Conservation (phyloP, 2,888 invertebrate genomes). For the Nomada flava region DNA sequence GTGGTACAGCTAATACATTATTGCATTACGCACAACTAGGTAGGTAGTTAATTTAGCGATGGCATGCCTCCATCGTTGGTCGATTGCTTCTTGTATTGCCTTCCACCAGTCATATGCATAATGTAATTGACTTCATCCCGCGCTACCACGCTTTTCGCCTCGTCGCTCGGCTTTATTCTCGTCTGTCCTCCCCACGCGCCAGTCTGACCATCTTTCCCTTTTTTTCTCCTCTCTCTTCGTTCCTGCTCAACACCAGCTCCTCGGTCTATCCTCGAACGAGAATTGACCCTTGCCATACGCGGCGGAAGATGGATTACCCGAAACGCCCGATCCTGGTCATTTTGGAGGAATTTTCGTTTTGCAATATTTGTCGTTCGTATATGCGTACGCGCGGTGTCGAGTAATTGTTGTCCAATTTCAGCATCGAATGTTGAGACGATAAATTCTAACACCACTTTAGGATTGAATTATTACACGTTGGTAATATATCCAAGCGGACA, state of each 20-base stretch:
- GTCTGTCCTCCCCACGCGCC: constrained; percentile 58
- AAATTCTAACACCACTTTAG: neutral
- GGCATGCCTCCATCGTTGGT: constrained; percentile 74
- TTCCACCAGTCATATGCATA: constrained; percentile 81
- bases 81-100: constrained; percentile 82
- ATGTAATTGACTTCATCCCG: constrained; percentile 83
- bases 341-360: too few relatives aligned
- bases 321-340: neutral
- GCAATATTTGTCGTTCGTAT: too few relatives aligned
- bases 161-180: constrained; percentile 61
- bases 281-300: neutral
- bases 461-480: neutral
- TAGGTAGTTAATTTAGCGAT: constrained; percentile 82
- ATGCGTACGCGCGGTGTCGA: too few relatives aligned
- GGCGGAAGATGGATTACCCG: constrained; percentile 5
- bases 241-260: neutral
- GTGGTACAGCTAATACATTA: constrained; percentile 74
- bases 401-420: too few relatives aligned
- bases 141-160: constrained; percentile 72
- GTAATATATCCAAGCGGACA: too few relatives aligned
- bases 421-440: too few relatives aligned
- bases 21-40: constrained; percentile 81
- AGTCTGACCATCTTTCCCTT: constrained; percentile 26
- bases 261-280: constrained; percentile 21
- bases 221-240: constrained; percentile 45